Percentiles rank a stretch among this genome's conserved stretches.
Conservation (phyloP, 2,888 invertebrate genomes). For the Diaprepes abbreviatus region DNA sequence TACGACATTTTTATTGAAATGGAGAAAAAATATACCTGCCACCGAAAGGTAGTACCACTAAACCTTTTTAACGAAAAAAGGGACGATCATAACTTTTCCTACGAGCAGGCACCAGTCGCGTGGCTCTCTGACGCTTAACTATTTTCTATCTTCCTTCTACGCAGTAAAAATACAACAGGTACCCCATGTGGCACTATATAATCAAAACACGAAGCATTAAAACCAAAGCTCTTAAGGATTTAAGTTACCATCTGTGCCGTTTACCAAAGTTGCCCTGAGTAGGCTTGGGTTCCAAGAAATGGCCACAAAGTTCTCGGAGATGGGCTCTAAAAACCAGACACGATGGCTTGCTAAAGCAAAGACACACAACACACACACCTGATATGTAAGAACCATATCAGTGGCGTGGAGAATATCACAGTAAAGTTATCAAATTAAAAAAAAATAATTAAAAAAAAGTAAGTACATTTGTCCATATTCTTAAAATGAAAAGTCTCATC, state of each 20-base stretch:
- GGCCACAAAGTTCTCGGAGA: constrained; percentile 61
- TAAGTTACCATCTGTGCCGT: constrained; percentile 49
- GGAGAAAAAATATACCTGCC: constrained; percentile 14
- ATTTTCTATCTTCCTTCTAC: constrained; percentile 28
- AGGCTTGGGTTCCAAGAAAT: constrained; percentile 61
- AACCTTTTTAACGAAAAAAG: constrained; percentile 6
- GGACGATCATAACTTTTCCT: constrained; percentile 19
- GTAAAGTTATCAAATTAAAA: no score
- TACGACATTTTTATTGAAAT: not conserved
- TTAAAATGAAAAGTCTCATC: no score
- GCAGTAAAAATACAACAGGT: constrained; percentile 39
- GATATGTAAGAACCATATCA: constrained; percentile 42
- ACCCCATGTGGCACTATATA: constrained; percentile 47
- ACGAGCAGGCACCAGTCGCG: constrained; percentile 36
- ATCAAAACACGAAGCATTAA: constrained; percentile 48
- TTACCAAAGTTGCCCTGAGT: constrained; percentile 51
- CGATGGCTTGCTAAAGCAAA: constrained; percentile 51
- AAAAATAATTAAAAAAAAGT: no score
- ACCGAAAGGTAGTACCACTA: not conserved
- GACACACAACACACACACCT: constrained; percentile 47
- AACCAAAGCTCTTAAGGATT: constrained; percentile 47
- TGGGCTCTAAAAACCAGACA: constrained; percentile 56
- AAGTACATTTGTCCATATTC: no score
- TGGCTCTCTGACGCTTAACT: constrained; percentile 30
- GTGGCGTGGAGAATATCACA: no score